Evolutionary conservation across 37 sponge, comb jelly and placozoan species (phyloP), one percentile per base, ranked within the genome.

Genomic region (Chondrosia reniformis): DNA sequence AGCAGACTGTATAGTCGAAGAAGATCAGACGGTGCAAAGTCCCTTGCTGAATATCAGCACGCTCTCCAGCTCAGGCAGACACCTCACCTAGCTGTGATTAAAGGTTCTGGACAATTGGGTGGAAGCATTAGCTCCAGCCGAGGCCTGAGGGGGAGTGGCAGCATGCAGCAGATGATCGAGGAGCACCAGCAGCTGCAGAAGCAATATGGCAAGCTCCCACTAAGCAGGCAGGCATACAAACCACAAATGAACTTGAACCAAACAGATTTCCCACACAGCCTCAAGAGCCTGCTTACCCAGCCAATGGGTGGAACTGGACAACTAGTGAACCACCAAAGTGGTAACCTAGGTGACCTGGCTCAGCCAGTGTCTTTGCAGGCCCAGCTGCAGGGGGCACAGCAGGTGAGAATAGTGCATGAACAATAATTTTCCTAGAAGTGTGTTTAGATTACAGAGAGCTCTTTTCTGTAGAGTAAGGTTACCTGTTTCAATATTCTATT

Each of bases 231-330:
- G 4, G 66, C 66, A 3, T 64, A 64, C 66, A 64, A 64, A 36
- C 66, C 66, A 33, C 34, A 30, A 36, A 27, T 64, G 66, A 64
- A 64, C 66, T 36, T 64, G 66, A 56, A 24, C 27, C 58, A 56
- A 6, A 30, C 32, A 36, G 66, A 64, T 7, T 15, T 49, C 15
- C 52, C 52, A 10, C 15, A 10, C 52, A 49, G 52, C 52, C 36
- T 28, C 36, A 33, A 64, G 66, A 64, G 36, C 32, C 33, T 64
- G 6, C 66, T 33, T 36, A 33, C 31, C 21, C 31, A 30, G 2
- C 34, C 34, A 36, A 36, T 33, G 4, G 27, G 27, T 24, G 58
- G 58, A 6, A 56, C 27, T 28, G 4, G 3, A 6, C 27, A 28
- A 28, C 27, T 24, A 56, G 58, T 6, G 3, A n/a, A n/a, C 66